A percentile compares a stretch with the other conserved stretches of the same genome.
phyloP scores from a whole-genome alignment of 1,140 invertebrate species.

The Oscheius sp. region DNA sequence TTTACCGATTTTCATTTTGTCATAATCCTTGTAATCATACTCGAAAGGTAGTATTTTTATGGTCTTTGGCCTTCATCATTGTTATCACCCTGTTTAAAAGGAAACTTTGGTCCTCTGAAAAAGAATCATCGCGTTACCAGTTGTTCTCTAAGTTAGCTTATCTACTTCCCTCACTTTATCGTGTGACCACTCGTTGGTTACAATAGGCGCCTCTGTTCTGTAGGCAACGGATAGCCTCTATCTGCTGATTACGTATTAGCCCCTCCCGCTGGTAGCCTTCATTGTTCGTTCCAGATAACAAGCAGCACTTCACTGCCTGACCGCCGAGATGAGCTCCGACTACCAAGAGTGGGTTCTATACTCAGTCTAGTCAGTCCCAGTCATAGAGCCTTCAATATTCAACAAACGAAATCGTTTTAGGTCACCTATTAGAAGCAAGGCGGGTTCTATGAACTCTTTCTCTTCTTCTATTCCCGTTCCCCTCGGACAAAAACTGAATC shows the following conservation, averaged over 20 bases:
- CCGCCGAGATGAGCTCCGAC: slow-evolving; percentile 1
- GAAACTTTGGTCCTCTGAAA: neutral
- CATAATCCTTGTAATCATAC: too few relatives aligned
- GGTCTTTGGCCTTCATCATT: neutral
- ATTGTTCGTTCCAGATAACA: slow-evolving; percentile 3
- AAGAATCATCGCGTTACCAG: neutral
- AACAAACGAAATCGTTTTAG: neutral
- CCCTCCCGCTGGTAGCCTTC: neutral
- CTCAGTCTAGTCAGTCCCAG: neutral
- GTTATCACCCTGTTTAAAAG: neutral
- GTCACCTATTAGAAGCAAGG: neutral
- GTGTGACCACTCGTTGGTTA: too few relatives aligned
- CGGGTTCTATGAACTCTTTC: neutral
- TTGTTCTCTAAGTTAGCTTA: too few relatives aligned
- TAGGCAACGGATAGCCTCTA: neutral
- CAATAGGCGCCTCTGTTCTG: too few relatives aligned
- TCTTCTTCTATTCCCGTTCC: neutral
- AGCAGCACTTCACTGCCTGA: neutral
- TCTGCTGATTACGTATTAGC: neutral
- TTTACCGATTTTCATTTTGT: too few relatives aligned
- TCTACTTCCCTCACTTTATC: neutral
- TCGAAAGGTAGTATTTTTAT: neutral
- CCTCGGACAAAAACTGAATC: neutral
- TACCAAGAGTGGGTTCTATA: neutral
- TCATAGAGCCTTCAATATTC: neutral